Base-by-base conservation (phyloP, 2,113 vertebrate species). In the Hystrix brachyura region DNA sequence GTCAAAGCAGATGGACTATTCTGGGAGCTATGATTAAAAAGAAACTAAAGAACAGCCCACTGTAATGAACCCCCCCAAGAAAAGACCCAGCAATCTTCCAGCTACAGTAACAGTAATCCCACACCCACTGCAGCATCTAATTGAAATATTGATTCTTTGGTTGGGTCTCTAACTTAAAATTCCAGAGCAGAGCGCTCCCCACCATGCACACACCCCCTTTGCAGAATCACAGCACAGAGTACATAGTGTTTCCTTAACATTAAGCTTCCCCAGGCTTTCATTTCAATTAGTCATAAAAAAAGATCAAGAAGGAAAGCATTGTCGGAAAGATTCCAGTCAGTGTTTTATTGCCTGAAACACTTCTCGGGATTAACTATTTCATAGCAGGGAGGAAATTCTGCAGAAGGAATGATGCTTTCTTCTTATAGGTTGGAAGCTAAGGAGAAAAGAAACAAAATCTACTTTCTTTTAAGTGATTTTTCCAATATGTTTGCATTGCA, bases 111-210 rank as follows among this genome's bases (percentile, higher is more conserved):
- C 95, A 97, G 96, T 96, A 97, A 97, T 98, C 97, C 92, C 97
- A 98, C 97, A 38, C 82, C 98, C 93, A 97, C 98, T 88, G 95
- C 98, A 98, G 98, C 97, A 98, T 98, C 98, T 98, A 99, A 98
- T 98, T 98, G 98, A 98, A 98, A 98, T 98, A 99, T 98, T 80
- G 98, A 99, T 99, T 98, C 97, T 97, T 98, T 59, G 51, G 98
- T 97, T 96, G 96, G 94, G 65, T 92, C 94, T 98, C 96, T 98
- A 98, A 98, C 98, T 98, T 98, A 98, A 97, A 98, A 98, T 98
- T 99, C 98, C 95, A 97, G 96, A 97, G 96, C 91, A 96, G 95
- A 98, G 85, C 95, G 93, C 90, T 64, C 84, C 85, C 89, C 88
- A 83, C 57, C 62, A 78, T 76, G 46, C 1, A 94, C 91, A 94